Evolutionary conservation across 92 coral and sea anemone genomes (phyloP).

Genomic region (Palythoa heliodiscus): DNA sequence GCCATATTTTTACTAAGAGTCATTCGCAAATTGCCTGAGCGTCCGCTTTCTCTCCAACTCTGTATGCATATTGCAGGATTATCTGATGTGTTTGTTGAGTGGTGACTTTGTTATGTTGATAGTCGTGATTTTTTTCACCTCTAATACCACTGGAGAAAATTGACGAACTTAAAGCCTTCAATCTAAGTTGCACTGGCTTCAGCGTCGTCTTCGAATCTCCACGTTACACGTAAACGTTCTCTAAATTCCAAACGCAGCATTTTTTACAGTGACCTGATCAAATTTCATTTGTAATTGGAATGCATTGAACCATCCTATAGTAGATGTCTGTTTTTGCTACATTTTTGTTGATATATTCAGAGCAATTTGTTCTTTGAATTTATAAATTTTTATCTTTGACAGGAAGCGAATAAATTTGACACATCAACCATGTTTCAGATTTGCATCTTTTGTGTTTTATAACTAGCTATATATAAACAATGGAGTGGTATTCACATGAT

Average conservation of each 20-base stretch:
- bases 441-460: too few relatives aligned
- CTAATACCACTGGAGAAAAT: neutral
- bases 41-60: neutral
- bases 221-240: slow-evolving; percentile 35
- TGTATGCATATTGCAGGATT: neutral
- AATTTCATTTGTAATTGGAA: neutral
- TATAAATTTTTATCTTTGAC: neutral
- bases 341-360: neutral
- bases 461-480: too few relatives aligned
- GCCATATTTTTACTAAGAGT: neutral
- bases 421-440: neutral
- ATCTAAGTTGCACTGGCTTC: neutral
- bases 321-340: neutral
- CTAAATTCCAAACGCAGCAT: neutral
- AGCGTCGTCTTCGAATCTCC: neutral
- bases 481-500: too few relatives aligned
- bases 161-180: neutral
- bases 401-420: neutral
- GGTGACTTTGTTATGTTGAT: too few relatives aligned
- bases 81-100: neutral
- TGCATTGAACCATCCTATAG: neutral
- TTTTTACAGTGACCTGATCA: neutral
- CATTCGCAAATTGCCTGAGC: neutral
- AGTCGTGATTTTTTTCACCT: too few relatives aligned
- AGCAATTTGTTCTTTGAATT: neutral